Percentiles rank a stretch among this genome's conserved stretches.
phyloP scores from a whole-genome alignment of 1,140 invertebrate species.

The Tribolium castaneum region DNA sequence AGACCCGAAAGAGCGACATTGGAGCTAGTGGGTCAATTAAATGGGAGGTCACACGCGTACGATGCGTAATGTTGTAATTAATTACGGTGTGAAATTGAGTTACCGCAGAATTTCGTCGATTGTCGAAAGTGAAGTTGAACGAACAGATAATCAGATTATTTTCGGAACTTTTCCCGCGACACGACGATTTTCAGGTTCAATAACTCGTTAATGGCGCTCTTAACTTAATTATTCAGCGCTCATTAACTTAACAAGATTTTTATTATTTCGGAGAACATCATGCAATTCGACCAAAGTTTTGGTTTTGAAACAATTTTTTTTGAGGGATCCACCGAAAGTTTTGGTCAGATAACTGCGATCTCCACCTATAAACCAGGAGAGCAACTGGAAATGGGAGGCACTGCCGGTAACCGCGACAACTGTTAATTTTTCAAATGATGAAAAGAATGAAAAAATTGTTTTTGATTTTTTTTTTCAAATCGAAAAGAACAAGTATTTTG shows the following conservation, averaged over 20 bases:
- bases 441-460: neutral
- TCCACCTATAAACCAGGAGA: neutral
- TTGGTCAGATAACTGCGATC: neutral
- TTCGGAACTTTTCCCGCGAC: neutral
- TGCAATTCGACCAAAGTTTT: too few relatives aligned
- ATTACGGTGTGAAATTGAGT: neutral
- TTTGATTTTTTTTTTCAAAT: neutral
- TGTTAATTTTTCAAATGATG: neutral
- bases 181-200: neutral
- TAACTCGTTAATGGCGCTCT: conserved; percentile 1
- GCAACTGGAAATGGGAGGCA: neutral
- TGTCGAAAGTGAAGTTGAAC: conserved; percentile 15
- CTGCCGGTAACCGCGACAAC: neutral
- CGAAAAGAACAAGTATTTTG: neutral
- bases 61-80: neutral
- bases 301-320: too few relatives aligned
- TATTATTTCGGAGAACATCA: neutral
- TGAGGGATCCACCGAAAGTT: neutral
- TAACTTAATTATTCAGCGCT: neutral
- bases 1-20: conserved; percentile 3
- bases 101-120: neutral
- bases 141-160: neutral
- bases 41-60: conserved; percentile 6
- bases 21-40: conserved; percentile 19
- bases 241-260: neutral